Evolutionary conservation across 2,113 vertebrate genomes (phyloP).

Genomic region (Chaetodon trifascialis): DNA sequence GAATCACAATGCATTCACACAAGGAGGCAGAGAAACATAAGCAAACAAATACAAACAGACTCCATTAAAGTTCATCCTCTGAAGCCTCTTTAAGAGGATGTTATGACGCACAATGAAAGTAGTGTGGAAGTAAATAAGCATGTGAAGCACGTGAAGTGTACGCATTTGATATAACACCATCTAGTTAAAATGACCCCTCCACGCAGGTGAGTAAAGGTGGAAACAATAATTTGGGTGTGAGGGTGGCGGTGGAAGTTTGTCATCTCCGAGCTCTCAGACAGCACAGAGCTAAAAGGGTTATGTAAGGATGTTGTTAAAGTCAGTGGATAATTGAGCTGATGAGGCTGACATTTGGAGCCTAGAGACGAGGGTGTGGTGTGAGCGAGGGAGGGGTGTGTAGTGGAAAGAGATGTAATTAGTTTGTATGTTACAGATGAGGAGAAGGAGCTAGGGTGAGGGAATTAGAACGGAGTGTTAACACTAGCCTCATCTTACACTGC

Average conservation of each 20-base stretch:
- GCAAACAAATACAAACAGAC: conserved; percentile 25
- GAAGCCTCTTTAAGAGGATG: conserved; percentile 12
- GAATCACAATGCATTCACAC: conserved; percentile 21
- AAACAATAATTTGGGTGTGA: conserved; percentile 41
- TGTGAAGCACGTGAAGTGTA: conserved; percentile 1
- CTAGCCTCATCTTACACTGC: conserved; percentile 15
- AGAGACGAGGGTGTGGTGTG: conserved; percentile 64
- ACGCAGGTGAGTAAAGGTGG: conserved; percentile 16
- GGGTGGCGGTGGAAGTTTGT: conserved; percentile 26
- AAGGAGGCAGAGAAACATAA: not conserved
- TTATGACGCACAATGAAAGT: not conserved
- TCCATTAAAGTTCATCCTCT: not conserved
- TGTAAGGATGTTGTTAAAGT: conserved; percentile 61
- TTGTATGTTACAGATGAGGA: conserved; percentile 56
- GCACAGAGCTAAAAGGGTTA: conserved; percentile 43
- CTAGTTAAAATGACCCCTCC: conserved; percentile 3
- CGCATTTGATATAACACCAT: conserved; percentile 34
- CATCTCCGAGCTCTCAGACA: conserved; percentile 31
- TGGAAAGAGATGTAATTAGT: conserved; percentile 72
- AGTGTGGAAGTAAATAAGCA: not conserved
- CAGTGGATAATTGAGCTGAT: conserved; percentile 72
- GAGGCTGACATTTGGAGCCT: conserved; percentile 71
- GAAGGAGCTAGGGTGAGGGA: conserved; percentile 18
- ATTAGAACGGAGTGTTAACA: conserved; percentile 25
- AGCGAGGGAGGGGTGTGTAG: conserved; percentile 30